Conservation (phyloP, 2,113 vertebrate genomes). For the Vulpes lagopus region DNA sequence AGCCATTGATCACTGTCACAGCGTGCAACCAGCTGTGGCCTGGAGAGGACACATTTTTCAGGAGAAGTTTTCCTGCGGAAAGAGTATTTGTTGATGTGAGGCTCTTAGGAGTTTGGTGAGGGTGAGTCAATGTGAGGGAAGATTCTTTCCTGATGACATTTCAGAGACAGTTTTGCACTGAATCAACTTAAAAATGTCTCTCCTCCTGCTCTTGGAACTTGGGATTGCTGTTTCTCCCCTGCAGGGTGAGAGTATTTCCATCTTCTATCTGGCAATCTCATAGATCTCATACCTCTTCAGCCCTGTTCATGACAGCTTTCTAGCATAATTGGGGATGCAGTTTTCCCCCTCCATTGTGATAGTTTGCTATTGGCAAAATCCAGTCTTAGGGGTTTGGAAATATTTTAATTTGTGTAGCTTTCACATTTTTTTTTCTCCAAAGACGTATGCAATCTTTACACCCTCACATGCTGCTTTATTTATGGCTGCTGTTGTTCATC, state of each 20-base stretch:
- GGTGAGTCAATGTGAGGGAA: background rate
- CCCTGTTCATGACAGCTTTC: background rate
- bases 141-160: constrained; percentile 53
- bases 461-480: background rate
- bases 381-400: constrained; percentile 38
- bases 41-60: background rate
- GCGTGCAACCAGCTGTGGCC: constrained; percentile 53
- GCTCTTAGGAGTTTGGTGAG: background rate
- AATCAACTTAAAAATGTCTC: constrained; percentile 60
- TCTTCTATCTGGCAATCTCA: background rate
- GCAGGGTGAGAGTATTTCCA: background rate
- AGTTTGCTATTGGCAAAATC: constrained; percentile 56
- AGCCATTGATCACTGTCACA: constrained; percentile 68
- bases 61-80: constrained; percentile 26
- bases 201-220: background rate
- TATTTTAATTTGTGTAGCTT: constrained; percentile 18
- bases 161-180: background rate
- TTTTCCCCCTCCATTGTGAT: background rate
- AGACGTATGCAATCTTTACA: background rate
- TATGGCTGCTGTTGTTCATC: background rate
- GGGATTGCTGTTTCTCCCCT: background rate
- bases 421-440: background rate
- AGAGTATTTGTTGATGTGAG: background rate
- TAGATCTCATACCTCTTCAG: background rate
- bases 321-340: background rate